Base-by-base conservation (phyloP, 2,113 vertebrate species). In the Prunella himalayana region DNA sequence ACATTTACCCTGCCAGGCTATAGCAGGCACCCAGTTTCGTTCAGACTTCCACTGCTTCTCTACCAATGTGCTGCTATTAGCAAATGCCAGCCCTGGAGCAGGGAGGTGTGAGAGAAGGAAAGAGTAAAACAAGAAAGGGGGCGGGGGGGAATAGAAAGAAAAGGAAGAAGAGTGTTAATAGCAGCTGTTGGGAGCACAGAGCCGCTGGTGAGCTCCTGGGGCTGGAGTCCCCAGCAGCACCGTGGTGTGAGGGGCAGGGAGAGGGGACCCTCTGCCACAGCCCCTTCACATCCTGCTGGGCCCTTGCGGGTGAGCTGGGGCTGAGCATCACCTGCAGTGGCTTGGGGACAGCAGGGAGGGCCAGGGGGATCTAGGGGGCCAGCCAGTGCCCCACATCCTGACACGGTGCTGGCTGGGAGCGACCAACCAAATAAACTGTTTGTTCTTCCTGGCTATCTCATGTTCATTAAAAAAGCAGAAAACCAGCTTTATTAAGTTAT, bases 351-450 rank as follows among this genome's bases (percentile, higher is more conserved):
- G 78, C 0, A 0, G 15, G 51, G 70, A 39, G 37, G 6, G 7
- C 15, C 3, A 15, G 61, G 0, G 45, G 30, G 14, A 7, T 2
- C 70, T 0, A 1, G 41, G 60, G 79, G 15, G 11, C 12, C 1
- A 13, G 1, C 2, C 47, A 10, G 33, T 1, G 35, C 35, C 4
- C 15, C 6, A 5, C 39, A 6, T 11, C 56, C 53, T 4, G 30
- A 15, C 28, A 19, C 6, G 0, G 2, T 1, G 11, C 49, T 15
- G 30, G 4, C 23, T 12, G 19, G 9, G 7, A 57, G 21, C 2
- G 0, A 11, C 45, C 2, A 2, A 18, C 23, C 28, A 25, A 13
- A 49, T 0, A 11, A 30, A 35, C 6, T 0, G 2, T 1, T 39
- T 24, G 0, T n/a, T 60, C 56, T 22, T 17, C 70, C 53, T 33